Evolutionary conservation across 2,888 invertebrate species (phyloP).

Genomic region (Agrochola macilenta): DNA sequence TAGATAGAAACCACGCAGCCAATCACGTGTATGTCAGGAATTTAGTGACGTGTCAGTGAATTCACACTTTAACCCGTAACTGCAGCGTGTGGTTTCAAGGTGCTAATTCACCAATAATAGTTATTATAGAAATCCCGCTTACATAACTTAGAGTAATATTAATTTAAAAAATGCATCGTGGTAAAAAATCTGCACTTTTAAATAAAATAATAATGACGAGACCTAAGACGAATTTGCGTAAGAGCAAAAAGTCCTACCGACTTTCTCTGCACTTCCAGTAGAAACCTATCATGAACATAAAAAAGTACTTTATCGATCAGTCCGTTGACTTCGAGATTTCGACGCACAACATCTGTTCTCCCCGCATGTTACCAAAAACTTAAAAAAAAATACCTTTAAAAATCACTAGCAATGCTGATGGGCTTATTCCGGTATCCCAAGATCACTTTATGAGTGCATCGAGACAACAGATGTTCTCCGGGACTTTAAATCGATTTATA

Average conservation of each 20-base stretch:
- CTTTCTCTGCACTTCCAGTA: slow-evolving; percentile 29
- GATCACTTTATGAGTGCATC: slow-evolving; percentile 73
- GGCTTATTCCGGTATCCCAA: slow-evolving; percentile 72
- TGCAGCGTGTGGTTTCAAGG: slow-evolving; percentile 25
- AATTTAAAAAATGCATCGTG: not conserved
- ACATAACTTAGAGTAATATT: not conserved
- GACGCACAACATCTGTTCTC: slow-evolving; percentile 58
- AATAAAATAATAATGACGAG: not conserved
- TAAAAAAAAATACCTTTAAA: slow-evolving; percentile 63
- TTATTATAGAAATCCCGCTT: not conserved
- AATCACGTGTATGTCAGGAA: slow-evolving; percentile 20
- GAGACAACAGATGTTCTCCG: slow-evolving; percentile 71
- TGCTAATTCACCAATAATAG: slow-evolving; percentile 17
- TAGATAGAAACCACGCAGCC: not conserved
- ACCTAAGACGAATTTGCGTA: not conserved
- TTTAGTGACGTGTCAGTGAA: slow-evolving; percentile 15
- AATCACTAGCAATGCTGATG: slow-evolving; percentile 73
- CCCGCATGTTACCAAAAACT: slow-evolving; percentile 62
- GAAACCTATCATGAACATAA: not conserved
- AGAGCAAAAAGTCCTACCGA: not conserved
- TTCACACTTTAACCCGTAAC: slow-evolving; percentile 40
- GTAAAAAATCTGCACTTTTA: not conserved
- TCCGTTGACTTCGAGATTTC: slow-evolving; percentile 59
- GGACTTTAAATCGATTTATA: slow-evolving; percentile 73
- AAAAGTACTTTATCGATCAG: slow-evolving; percentile 32